Conservation (phyloP, 2,888 invertebrate species). For the Ormia ochracea region DNA sequence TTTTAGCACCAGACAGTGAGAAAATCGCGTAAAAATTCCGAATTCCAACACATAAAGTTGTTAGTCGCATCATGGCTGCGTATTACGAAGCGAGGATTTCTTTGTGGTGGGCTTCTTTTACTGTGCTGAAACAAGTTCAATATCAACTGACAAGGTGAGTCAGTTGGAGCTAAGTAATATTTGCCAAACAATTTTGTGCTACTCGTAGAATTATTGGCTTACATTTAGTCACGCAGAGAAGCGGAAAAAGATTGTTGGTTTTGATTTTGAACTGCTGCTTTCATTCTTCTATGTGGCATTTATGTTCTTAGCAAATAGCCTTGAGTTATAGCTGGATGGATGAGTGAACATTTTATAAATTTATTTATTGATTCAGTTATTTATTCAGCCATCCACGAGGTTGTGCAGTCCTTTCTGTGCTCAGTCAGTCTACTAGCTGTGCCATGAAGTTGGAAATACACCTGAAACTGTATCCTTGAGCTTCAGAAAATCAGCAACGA, state of each 20-base stretch:
- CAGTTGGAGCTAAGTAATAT: background rate
- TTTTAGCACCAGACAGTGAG: too few species aligned
- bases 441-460: slow-evolving; percentile 42
- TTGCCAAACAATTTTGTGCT: background rate
- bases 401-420: background rate
- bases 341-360: slow-evolving; percentile 41
- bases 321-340: slow-evolving; percentile 34
- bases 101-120: background rate
- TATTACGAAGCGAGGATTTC: background rate
- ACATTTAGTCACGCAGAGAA: background rate
- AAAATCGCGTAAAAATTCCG: too few species aligned
- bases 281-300: background rate
- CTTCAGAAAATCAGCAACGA: slow-evolving; percentile 33
- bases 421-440: background rate
- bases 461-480: slow-evolving; percentile 56
- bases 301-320: slow-evolving; percentile 32
- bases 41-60: too few species aligned
- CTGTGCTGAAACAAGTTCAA: slow-evolving; percentile 27
- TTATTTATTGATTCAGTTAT: slow-evolving; percentile 27
- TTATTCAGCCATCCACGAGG: background rate
- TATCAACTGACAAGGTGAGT: slow-evolving; percentile 15
- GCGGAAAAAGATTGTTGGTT: background rate
- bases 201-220: background rate
- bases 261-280: background rate
- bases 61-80: too few species aligned